Evolutionary conservation across 1,140 invertebrate species (phyloP), one percentile per base, ranked within the genome.

Genomic region (Lysiphlebus fabarum): DNA sequence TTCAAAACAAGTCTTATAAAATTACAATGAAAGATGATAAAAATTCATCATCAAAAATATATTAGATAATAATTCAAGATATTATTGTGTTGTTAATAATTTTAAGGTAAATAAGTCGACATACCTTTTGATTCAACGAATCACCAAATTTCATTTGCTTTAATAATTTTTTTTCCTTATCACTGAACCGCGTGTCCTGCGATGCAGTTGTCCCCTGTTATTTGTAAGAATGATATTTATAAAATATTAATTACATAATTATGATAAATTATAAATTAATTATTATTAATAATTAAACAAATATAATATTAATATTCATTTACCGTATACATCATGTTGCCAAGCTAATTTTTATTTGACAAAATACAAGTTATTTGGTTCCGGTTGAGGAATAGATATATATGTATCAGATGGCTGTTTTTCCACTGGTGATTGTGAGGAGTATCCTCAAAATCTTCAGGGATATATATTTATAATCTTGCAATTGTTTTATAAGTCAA

Each of bases 121-220:
- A 54, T 58, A 95, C 95, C 85, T 90, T 94, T 75, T 90, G 90
- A 58, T 89, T 88, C 47, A 98, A 81, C 64, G 88, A 90, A 74
- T 98, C 94, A 40, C 91, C 91, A 81, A 99, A 99, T 77, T 94
- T 96, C 94, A 99, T 96, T 77, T 95, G 92, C 76, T 98, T 99
- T 75, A 99, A 86, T 42, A 99, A 82, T 72, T 99, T 99, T 79
- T 99, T 99, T 80, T 99, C 95, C 78, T 99, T 99, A 78, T 99
- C 96, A 71, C 94, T 93, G 82, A 99, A 99, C 64, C 97, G 87
- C 71, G 94, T 98, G 78, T 99, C 97, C 81, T 99, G 97, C 73
- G 98, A 95, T 43, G 96, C 92, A 68, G 90, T 97, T 36, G 96
- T 99, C 47, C 97, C 97, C 95, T 98, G 71, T 17, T 56, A 81